Evolutionary conservation across 2,113 vertebrate species (phyloP).

Genomic region (Meles meles): DNA sequence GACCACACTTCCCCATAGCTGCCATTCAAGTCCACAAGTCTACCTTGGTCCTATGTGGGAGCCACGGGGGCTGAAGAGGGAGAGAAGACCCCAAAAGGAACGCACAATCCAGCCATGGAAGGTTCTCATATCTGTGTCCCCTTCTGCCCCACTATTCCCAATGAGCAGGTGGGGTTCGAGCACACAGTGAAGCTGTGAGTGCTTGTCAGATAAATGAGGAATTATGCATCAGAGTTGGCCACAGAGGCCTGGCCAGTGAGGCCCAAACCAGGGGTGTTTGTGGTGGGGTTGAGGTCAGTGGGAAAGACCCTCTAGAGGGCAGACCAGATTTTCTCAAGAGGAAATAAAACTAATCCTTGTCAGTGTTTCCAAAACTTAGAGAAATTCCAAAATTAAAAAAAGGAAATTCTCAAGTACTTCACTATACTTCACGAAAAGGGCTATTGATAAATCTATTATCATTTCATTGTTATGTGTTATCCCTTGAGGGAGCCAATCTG

Average conservation of each 20-base stretch:
- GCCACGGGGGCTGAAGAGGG: neutral
- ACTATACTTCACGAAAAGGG: neutral
- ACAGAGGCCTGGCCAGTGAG: accelerated
- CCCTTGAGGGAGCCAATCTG: neutral
- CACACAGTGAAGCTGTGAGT: neutral
- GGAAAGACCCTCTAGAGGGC: neutral
- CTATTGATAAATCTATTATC: neutral
- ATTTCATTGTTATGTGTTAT: neutral
- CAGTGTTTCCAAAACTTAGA: neutral
- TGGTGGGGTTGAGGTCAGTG: neutral
- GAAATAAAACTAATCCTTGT: constrained; percentile 21
- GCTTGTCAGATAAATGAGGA: neutral
- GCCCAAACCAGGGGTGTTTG: neutral
- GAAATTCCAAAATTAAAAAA: neutral
- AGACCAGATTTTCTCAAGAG: neutral
- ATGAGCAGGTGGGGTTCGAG: neutral
- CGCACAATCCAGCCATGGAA: accelerated
- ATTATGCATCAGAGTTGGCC: too few species aligned
- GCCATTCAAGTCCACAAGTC: neutral
- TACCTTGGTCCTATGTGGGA: neutral
- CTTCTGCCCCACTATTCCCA: accelerated
- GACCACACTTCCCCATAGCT: neutral
- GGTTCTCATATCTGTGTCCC: neutral
- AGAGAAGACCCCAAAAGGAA: neutral
- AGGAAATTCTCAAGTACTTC: neutral